Evolutionary conservation across 2,888 invertebrate genomes (phyloP).

Genomic region (Thereva unica): DNA sequence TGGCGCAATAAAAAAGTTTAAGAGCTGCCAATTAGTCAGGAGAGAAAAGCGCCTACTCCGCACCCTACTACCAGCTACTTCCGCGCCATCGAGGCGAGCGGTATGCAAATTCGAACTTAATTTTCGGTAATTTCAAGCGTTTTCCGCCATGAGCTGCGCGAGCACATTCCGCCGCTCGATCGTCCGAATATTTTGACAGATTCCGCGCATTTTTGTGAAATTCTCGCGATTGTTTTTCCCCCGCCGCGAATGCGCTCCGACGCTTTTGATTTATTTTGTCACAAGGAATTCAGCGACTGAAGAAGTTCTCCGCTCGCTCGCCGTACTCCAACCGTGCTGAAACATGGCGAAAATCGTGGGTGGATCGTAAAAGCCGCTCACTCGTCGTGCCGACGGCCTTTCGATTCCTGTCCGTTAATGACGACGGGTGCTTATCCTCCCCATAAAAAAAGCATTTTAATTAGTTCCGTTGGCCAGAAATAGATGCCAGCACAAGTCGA

Average conservation of each 20-base stretch:
- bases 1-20: constrained; percentile 9
- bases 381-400: too few relatives aligned
- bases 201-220: constrained; percentile 23
- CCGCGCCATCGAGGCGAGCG: not conserved
- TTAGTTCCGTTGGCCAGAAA: too few relatives aligned
- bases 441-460: too few relatives aligned
- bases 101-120: constrained; percentile 38
- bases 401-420: too few relatives aligned
- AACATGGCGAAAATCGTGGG: too few relatives aligned
- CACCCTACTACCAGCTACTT: too few relatives aligned
- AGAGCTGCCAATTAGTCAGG: constrained; percentile 25
- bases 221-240: constrained; percentile 19
- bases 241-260: not conserved
- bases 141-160: constrained; percentile 18
- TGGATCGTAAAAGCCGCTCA: too few relatives aligned
- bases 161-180: constrained; percentile 9
- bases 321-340: too few relatives aligned
- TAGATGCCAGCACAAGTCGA: too few relatives aligned
- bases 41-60: constrained; percentile 19
- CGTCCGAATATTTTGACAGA: constrained; percentile 17
- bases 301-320: too few relatives aligned
- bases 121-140: constrained; percentile 25
- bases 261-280: not conserved
- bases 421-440: too few relatives aligned
- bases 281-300: too few relatives aligned